Percentiles rank a stretch among this genome's conserved stretches.
These are phyloP conservation scores for Onychorhynchus coronatus DNA, from an alignment of 2,113 vertebrate genomes.

Conservation along the genomic window DNA sequence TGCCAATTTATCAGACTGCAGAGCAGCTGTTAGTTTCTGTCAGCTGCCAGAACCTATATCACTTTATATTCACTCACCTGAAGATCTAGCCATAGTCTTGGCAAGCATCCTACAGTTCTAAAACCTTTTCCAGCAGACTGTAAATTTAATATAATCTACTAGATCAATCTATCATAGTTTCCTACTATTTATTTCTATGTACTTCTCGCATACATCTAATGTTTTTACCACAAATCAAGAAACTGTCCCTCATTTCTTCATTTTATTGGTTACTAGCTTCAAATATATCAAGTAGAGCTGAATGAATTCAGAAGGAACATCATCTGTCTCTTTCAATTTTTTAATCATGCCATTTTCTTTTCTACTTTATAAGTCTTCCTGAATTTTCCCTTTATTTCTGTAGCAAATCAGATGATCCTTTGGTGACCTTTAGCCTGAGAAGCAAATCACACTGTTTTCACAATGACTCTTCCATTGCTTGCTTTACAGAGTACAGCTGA, in stretches of 20 bases:
- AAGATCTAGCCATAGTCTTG: conserved; percentile 2
- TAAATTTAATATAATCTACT: not conserved
- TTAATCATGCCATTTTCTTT: not conserved
- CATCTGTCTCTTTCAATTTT: not conserved
- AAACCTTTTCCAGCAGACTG: not conserved
- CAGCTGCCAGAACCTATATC: conserved; percentile 16
- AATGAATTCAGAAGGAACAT: not conserved
- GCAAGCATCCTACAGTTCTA: not conserved
- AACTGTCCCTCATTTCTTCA: not conserved
- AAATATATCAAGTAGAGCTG: not conserved
- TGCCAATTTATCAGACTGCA: conserved; percentile 8
- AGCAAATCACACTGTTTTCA: not conserved
- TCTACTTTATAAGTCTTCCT: not conserved
- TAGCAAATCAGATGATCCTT: not conserved
- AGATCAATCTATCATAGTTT: not conserved
- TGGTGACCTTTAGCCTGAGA: not conserved
- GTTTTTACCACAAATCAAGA: not conserved
- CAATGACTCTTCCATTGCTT: not conserved
- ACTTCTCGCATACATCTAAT: not conserved
- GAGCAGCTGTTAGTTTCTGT: conserved; percentile 13
- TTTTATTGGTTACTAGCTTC: not conserved
- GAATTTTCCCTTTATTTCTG: not conserved
- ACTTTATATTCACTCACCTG: conserved; percentile 15
- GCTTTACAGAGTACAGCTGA: not conserved
- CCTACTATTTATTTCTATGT: not conserved